A percentile compares a stretch with the other conserved stretches of the same genome.
Evolutionary conservation across 2,888 invertebrate species (phyloP).

Genomic region (Therioaphis trifolii): DNA sequence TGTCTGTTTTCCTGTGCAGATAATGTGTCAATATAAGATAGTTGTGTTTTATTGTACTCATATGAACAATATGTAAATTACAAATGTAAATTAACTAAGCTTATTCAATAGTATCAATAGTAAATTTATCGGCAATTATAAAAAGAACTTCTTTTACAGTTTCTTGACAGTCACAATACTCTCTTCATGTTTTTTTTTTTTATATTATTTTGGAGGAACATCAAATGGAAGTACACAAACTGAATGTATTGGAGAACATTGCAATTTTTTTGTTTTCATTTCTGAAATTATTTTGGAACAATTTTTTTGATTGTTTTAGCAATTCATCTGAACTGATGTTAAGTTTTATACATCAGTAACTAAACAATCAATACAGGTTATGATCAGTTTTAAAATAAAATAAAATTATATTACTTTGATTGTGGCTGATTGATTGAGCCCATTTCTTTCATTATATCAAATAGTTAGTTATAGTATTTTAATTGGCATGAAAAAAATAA

Average conservation of each 20-base stretch:
- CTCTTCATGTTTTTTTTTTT: conserved; percentile 65
- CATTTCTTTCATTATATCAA: too few species aligned
- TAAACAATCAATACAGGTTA: neutral
- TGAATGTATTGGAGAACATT: conserved; percentile 62
- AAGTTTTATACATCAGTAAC: neutral
- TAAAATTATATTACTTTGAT: conserved; percentile 1
- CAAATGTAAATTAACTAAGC: neutral
- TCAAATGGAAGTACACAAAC: conserved; percentile 64
- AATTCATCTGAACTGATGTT: neutral
- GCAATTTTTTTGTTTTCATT: neutral
- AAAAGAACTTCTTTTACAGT: conserved; percentile 65
- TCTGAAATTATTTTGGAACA: conserved; percentile 23
- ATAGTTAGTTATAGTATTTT: too few species aligned
- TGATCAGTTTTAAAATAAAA: neutral
- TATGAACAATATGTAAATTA: too few species aligned
- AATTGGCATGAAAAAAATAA: too few species aligned
- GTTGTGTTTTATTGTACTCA: too few species aligned
- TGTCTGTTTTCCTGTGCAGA: too few species aligned
- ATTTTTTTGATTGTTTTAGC: neutral
- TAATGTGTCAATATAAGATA: too few species aligned
- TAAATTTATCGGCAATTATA: conserved; percentile 10
- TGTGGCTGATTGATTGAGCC: neutral
- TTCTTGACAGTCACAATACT: conserved; percentile 67
- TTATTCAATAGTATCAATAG: conserved; percentile 22
- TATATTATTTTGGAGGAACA: conserved; percentile 64